Conservation (phyloP, 1,140 invertebrate genomes). For the Xylocopa sonorina region DNA sequence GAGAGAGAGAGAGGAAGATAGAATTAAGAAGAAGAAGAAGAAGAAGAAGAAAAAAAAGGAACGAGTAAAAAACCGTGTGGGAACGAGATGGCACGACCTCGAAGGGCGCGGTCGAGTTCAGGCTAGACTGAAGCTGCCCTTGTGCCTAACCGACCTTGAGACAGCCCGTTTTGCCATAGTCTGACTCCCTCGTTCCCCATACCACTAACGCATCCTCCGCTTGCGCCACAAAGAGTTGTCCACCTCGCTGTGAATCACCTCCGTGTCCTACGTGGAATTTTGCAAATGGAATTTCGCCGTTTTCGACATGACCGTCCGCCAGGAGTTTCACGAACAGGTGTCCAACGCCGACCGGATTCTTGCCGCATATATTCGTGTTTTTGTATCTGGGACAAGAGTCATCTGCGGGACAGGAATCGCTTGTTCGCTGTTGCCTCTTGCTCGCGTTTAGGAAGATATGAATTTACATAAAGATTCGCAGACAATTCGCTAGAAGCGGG, state of each 20-base stretch:
- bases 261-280: constrained; percentile 32
- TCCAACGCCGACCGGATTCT: background rate
- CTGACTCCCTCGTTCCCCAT: constrained; percentile 50
- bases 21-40: background rate
- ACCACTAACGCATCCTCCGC: constrained; percentile 53
- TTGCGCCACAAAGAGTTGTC: constrained; percentile 59
- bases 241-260: constrained; percentile 41
- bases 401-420: no score
- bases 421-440: no score
- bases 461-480: no score
- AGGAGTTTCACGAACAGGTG: constrained; percentile 15
- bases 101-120: constrained; percentile 73
- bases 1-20: background rate
- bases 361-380: constrained; percentile 1
- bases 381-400: background rate
- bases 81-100: constrained; percentile 71
- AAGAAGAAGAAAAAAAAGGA: constrained; percentile 37
- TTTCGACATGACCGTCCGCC: background rate
- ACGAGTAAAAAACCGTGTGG: constrained; percentile 57
- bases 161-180: constrained; percentile 67
- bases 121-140: constrained; percentile 75
- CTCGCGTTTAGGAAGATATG: no score
- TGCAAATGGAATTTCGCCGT: constrained; percentile 38
- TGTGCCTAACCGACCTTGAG: constrained; percentile 75
- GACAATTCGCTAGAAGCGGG: no score